Conservation (phyloP, 2,888 invertebrate species). For the Stramonita haemastoma region DNA sequence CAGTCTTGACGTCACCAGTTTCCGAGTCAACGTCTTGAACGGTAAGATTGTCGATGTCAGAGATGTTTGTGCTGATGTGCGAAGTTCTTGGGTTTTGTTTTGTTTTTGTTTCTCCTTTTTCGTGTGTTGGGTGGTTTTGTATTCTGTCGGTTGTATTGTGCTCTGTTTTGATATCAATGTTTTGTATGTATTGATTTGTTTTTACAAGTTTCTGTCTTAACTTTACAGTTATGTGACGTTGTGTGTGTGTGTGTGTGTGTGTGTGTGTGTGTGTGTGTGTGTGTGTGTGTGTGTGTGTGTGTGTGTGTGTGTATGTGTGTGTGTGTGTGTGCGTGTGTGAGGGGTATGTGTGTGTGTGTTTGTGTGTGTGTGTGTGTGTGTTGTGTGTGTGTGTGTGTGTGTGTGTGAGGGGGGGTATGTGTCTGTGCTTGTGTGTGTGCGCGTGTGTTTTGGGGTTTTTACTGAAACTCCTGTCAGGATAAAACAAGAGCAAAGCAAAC, state of each 20-base stretch:
- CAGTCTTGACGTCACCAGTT: slow-evolving; percentile 59
- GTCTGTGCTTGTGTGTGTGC: slow-evolving; percentile 15
- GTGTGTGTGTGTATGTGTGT: slow-evolving; percentile 23
- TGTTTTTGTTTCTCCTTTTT: not conserved
- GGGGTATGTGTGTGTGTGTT: no score
- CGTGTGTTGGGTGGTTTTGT: not conserved
- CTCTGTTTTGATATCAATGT: not conserved
- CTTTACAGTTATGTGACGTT: no score
- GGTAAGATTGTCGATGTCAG: slow-evolving; percentile 50
- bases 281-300: not conserved
- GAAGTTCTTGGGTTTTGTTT: slow-evolving; percentile 19
- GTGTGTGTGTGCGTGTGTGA: no score
- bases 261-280: slow-evolving; percentile 8
- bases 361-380: slow-evolving; percentile 24
- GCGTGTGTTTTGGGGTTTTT: not conserved
- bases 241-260: slow-evolving; percentile 1
- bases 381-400: slow-evolving; percentile 3
- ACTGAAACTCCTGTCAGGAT: no score
- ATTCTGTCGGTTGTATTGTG: not conserved
- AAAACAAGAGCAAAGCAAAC: no score
- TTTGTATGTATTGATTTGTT: no score
- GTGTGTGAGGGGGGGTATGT: no score
- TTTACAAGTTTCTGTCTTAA: no score
- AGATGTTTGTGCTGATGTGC: not conserved
- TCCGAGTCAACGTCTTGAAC: slow-evolving; percentile 61